These are phyloP conservation scores for Mustelus asterias DNA, from an alignment of 2,113 vertebrate genomes.

Conservation along the genomic window DNA sequence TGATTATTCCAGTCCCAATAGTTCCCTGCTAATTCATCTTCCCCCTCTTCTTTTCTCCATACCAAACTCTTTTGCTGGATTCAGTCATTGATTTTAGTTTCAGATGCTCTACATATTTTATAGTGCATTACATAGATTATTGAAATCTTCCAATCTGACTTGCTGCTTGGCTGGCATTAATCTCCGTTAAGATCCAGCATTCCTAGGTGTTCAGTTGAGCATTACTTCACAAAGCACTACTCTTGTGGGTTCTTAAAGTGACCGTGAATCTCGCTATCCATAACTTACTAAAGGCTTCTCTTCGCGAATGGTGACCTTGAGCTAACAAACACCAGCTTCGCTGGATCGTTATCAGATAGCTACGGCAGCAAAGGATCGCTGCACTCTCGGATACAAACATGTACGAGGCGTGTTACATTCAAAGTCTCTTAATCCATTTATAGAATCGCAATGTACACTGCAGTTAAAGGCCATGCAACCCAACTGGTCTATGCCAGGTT, in stretches of 20 bases:
- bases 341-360: not conserved
- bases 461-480: not conserved
- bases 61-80: not conserved
- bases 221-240: not conserved
- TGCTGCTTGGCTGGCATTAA: slow-evolving; percentile 23
- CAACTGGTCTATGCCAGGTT: not conserved
- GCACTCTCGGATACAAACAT: not conserved
- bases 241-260: not conserved
- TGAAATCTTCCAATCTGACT: not conserved
- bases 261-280: not conserved
- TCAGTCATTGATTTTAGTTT: slow-evolving; percentile 23
- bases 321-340: not conserved
- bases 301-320: not conserved
- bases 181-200: not conserved
- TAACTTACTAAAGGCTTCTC: not conserved
- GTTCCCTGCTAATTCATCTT: slow-evolving; percentile 11
- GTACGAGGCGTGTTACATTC: not conserved
- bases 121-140: slow-evolving; percentile 29
- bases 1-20: slow-evolving; percentile 21
- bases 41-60: slow-evolving; percentile 3
- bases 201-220: not conserved
- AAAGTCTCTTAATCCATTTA: not conserved
- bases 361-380: not conserved
- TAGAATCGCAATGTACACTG: not conserved
- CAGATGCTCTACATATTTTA: slow-evolving; percentile 28